Percentiles rank a stretch among this genome's conserved stretches.
These are phyloP conservation scores for Kryptolebias marmoratus DNA, from an alignment of 2,113 vertebrate species.

Conservation along the genomic window DNA sequence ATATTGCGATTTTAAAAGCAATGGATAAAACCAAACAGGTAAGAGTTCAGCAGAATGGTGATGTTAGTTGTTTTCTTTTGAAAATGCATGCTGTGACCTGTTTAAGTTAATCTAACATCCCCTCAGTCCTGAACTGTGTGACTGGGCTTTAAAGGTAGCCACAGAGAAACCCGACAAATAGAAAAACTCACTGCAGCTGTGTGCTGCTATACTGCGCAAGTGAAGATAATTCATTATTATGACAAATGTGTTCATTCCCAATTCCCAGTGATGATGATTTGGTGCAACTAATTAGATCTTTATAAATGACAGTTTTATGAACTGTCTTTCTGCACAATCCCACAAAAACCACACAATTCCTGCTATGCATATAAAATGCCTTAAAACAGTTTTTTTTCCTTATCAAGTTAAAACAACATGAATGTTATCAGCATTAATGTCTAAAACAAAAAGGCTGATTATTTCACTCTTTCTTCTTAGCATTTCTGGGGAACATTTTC, in stretches of 20 bases:
- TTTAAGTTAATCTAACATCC: background rate
- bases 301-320: too few relatives aligned
- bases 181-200: too few relatives aligned
- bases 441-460: background rate
- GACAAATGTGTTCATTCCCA: too few relatives aligned
- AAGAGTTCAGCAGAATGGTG: constrained; percentile 39
- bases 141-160: background rate
- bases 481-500: background rate
- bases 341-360: too few relatives aligned
- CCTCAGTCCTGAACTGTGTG: background rate
- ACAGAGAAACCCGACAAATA: background rate
- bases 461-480: background rate
- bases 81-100: background rate
- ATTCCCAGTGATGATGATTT: too few relatives aligned
- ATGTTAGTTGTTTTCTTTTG: background rate
- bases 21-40: constrained; percentile 98
- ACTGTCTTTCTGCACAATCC: background rate
- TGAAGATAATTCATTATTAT: too few relatives aligned
- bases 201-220: too few relatives aligned
- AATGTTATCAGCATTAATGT: background rate
- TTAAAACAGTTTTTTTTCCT: background rate
- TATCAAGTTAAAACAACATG: accelerated
- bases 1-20: constrained; percentile 89
- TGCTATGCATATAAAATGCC: too few relatives aligned
- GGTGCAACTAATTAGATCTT: too few relatives aligned